Percentiles rank a stretch among this genome's conserved stretches.
Conservation (phyloP, 2,888 invertebrate genomes). For the Rotaria socialis region DNA sequence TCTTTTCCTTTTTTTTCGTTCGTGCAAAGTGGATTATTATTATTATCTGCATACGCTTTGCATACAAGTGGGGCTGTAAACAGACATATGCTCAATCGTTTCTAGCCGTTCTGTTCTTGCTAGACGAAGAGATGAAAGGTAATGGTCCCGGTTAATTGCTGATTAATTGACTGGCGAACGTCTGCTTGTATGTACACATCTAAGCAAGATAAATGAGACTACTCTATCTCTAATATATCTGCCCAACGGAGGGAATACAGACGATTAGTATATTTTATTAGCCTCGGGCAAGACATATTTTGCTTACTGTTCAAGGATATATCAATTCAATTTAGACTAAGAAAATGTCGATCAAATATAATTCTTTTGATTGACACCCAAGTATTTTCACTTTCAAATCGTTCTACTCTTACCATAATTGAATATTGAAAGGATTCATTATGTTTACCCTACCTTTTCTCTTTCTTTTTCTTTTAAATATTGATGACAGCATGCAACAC, state of each 20-base stretch:
- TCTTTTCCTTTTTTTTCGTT: not conserved
- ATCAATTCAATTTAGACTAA: not conserved
- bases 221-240: not conserved
- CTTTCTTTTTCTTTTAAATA: not conserved
- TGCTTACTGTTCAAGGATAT: not conserved
- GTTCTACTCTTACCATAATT: not conserved
- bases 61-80: not conserved
- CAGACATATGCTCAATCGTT: slow-evolving; percentile 9
- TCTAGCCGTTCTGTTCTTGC: not conserved
- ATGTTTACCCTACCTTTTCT: not conserved
- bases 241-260: not conserved
- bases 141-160: not conserved
- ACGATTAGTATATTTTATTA: not conserved
- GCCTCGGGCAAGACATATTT: not conserved
- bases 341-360: not conserved
- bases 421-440: not conserved
- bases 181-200: not conserved
- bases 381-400: not conserved
- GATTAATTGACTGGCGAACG: slow-evolving; percentile 1
- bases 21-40: not conserved
- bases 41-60: not conserved
- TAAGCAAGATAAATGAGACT: slow-evolving; percentile 10
- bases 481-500: not conserved
- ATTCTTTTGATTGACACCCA: not conserved
- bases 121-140: not conserved